Base-by-base conservation (phyloP, 1,140 invertebrate species). In the Drosophila pseudoobscura region DNA sequence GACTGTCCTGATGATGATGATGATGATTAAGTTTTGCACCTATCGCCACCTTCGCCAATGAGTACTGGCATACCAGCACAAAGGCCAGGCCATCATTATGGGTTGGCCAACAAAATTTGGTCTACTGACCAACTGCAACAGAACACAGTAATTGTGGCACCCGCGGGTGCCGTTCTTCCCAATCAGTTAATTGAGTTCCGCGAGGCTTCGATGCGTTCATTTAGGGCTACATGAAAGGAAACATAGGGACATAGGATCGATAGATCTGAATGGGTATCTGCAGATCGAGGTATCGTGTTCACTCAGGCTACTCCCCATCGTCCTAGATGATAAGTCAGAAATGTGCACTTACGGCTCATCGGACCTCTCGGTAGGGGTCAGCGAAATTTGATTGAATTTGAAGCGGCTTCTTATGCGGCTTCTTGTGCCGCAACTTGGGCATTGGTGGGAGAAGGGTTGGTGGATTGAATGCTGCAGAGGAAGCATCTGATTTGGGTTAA, bases 401-500 rank as follows among this genome's bases (percentile, higher is more conserved):
- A 75, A 45, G 44, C 43, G 43, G 54, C 13, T 56, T 39, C 22
- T 47, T 35, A 11, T 35, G 35, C 35, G 35, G 35, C 13, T 56
- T 39, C 22, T 47, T 3, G 3, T 35, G 35, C 35, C 11, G 35
- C 35, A 39, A 13, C 35, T 39, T 39, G 11, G 35, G 11, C 35
- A 11, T 3, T 3, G 9, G 29, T 5, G 8, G 8, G 1, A 4
- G n/a, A 13, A 29, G 6, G 26, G 6, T 20, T 20, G 20, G 20
- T 2, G 20, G 20, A 20, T 57, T 31, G 60, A 54, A 41, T n/a
- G 63, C 26, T 60, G 69, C 61, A 70, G 35, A 39, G 60, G 49
- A 70, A 78, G 64, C 57, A 64, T 51, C 71, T 57, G 61, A 84
- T 84, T 84, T 82, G 74, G 83, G 73, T 85, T 74, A 85, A 85